Percentiles rank a stretch among this genome's conserved stretches.
Evolutionary conservation across 1,140 invertebrate genomes (phyloP).

Genomic region (Maconellicoccus hirsutus): DNA sequence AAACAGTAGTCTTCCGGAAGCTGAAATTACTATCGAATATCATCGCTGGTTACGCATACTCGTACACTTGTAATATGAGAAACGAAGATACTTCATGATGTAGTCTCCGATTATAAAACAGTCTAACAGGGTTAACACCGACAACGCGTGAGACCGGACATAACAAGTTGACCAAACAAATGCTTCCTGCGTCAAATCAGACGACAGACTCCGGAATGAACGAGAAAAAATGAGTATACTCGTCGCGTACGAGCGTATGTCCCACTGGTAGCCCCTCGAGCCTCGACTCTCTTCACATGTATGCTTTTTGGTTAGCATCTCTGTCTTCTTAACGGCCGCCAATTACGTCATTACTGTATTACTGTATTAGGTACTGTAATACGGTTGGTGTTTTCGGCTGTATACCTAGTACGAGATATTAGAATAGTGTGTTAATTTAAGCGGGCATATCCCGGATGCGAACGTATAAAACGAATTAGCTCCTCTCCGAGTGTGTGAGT

Average conservation of each 20-base stretch:
- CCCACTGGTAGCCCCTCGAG: background rate
- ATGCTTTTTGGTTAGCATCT: background rate
- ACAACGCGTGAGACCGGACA: slow-evolving; percentile 6
- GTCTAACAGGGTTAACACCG: slow-evolving; percentile 7
- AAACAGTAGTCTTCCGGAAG: background rate
- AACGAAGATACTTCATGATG: background rate
- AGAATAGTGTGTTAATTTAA: slow-evolving; percentile 20
- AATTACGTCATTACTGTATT: background rate
- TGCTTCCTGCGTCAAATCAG: background rate
- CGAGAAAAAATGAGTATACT: background rate
- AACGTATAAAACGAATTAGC: slow-evolving; percentile 21
- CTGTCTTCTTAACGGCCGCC: slow-evolving; percentile 11
- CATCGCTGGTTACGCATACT: background rate
- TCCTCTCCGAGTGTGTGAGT: background rate
- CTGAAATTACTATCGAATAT: slow-evolving; percentile 4
- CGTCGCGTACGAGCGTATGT: too few relatives aligned
- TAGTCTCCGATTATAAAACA: background rate
- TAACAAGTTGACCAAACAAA: slow-evolving; percentile 9
- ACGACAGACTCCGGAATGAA: background rate
- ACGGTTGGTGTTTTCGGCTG: background rate
- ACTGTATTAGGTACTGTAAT: too few relatives aligned
- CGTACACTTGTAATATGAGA: background rate
- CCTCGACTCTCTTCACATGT: background rate
- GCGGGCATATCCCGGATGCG: slow-evolving; percentile 17
- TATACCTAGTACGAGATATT: slow-evolving; percentile 18